Percentiles rank a stretch among this genome's conserved stretches.
Evolutionary conservation across 2,888 invertebrate species (phyloP).

Genomic region (Tricholauxania praeusta): DNA sequence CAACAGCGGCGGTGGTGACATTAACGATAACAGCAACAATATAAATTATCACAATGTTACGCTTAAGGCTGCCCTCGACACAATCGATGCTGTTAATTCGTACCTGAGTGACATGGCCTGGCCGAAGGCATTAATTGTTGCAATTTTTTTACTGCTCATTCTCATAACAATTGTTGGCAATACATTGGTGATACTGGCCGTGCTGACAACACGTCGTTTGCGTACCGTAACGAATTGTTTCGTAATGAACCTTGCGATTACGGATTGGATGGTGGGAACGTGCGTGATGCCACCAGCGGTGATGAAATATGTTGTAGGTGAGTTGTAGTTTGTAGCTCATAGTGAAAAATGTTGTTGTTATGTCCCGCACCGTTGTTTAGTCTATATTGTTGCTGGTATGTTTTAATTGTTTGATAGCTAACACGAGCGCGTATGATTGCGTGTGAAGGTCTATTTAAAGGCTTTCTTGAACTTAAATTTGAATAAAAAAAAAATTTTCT

Average conservation of each 20-base stretch:
- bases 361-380: background rate
- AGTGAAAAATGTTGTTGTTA: background rate
- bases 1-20: slow-evolving; percentile 12
- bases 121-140: slow-evolving; percentile 71
- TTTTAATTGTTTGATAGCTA: background rate
- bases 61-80: slow-evolving; percentile 26
- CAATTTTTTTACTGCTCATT: slow-evolving; percentile 75
- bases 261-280: slow-evolving; percentile 92
- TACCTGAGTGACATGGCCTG: slow-evolving; percentile 68
- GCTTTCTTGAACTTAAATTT: too few species aligned
- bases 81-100: slow-evolving; percentile 48
- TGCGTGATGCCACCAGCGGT: slow-evolving; percentile 96
- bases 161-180: slow-evolving; percentile 86
- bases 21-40: slow-evolving; percentile 14
- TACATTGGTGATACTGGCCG: slow-evolving; percentile 89
- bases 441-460: too few species aligned
- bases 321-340: slow-evolving; percentile 63
- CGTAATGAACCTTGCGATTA: slow-evolving; percentile 92
- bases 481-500: too few species aligned
- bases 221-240: slow-evolving; percentile 96
- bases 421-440: background rate
- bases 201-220: slow-evolving; percentile 86
- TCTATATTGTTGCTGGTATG: background rate
- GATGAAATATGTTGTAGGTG: slow-evolving; percentile 84
- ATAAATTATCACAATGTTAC: slow-evolving; percentile 26